Percentiles rank a stretch among this genome's conserved stretches.
These are phyloP conservation scores for Sialis lutaria DNA, from an alignment of 2,888 invertebrate genomes.

Conservation along the genomic window DNA sequence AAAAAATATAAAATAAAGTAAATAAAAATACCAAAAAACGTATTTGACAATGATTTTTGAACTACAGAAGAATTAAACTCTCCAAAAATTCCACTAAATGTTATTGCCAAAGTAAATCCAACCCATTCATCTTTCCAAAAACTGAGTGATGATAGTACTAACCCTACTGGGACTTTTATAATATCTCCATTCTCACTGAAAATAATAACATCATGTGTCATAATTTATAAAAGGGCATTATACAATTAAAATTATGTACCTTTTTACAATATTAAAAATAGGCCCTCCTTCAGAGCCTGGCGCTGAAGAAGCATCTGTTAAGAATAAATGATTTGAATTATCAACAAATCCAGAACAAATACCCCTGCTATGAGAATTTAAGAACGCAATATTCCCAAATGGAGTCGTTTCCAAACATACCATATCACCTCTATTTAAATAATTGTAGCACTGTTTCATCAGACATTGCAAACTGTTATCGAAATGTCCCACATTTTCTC, in stretches of 20 bases:
- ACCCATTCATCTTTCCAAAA: constrained; percentile 30
- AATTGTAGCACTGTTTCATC: no score
- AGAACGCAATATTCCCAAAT: constrained; percentile 31
- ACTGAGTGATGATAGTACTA: constrained; percentile 2
- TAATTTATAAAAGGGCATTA: not conserved
- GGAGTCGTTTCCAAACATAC: constrained; percentile 19
- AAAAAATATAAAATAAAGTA: no score
- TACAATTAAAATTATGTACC: not conserved
- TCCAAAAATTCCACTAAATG: constrained; percentile 25
- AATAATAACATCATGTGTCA: not conserved
- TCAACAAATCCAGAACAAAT: constrained; percentile 38
- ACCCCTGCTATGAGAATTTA: constrained; percentile 37
- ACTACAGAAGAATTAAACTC: constrained; percentile 1
- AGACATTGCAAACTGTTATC: no score
- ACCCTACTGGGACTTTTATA: constrained; percentile 1
- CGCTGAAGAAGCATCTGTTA: constrained; percentile 39
- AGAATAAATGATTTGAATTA: constrained; percentile 29
- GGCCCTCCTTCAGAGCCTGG: constrained; percentile 43
- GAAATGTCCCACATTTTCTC: no score
- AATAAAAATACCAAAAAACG: no score
- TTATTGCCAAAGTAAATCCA: constrained; percentile 38
- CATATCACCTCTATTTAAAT: constrained; percentile 9
- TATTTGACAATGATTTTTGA: no score
- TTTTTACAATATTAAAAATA: constrained; percentile 21
- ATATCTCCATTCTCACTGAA: not conserved